phyloP scores from a whole-genome alignment of 2,797 vertebrate genomes.

The Otolemur crassicaudatus region DNA sequence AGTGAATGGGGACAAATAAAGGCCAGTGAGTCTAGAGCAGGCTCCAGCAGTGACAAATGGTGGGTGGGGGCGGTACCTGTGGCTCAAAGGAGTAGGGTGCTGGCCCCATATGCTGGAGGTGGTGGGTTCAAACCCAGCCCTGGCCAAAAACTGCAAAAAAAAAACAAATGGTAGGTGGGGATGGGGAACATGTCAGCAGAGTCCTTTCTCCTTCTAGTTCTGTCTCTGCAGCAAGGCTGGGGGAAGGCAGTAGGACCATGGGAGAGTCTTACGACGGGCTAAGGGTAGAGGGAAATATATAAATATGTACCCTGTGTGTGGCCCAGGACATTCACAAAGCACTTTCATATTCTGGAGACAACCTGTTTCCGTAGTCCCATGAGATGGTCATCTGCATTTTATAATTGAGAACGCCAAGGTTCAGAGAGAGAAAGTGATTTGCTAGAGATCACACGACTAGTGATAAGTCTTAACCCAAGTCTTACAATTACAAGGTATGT shows the following conservation, averaged over 20 bases:
- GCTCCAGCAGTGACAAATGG: conserved; percentile 57
- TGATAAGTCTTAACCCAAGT: background rate
- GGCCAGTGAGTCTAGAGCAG: conserved; percentile 72
- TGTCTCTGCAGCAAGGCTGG: background rate
- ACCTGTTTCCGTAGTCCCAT: background rate
- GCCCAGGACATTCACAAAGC: background rate
- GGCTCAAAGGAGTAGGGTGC: too few relatives aligned
- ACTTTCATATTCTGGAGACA: background rate
- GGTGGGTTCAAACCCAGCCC: too few relatives aligned
- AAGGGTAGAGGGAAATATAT: too few relatives aligned
- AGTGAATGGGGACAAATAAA: conserved; percentile 83
- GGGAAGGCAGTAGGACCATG: background rate
- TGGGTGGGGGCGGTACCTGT: conserved; percentile 1
- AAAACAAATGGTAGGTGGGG: conserved; percentile 65
- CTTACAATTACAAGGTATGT: background rate
- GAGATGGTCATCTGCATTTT: background rate
- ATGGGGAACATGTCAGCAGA: conserved; percentile 12
- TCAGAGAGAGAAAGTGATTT: background rate
- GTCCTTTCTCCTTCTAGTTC: background rate
- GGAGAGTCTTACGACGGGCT: background rate
- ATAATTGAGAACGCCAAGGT: background rate
- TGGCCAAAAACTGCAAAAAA: too few relatives aligned
- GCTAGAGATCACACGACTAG: background rate
- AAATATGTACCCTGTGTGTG: background rate
- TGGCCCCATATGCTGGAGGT: too few relatives aligned